phyloP scores from a whole-genome alignment of 1,140 invertebrate species.

The Rhynchophorus ferrugineus region DNA sequence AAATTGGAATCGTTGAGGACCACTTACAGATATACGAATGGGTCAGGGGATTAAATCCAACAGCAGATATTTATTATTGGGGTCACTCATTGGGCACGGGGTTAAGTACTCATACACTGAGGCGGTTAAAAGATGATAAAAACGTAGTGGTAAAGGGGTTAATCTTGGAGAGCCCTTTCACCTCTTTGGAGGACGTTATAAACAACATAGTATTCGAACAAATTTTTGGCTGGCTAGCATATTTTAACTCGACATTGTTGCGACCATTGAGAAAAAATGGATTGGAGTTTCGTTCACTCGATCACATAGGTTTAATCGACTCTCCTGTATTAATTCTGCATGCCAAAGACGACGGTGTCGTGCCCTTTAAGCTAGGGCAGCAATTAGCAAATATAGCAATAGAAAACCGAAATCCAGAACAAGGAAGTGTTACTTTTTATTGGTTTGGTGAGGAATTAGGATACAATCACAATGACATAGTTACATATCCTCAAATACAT shows the following conservation, averaged over 20 bases:
- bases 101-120: slow-evolving; percentile 55
- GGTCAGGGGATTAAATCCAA: slow-evolving; percentile 45
- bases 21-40: slow-evolving; percentile 70
- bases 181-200: slow-evolving; percentile 75
- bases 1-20: slow-evolving; percentile 77
- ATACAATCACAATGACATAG: slow-evolving; percentile 23
- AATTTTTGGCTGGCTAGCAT: slow-evolving; percentile 53
- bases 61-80: slow-evolving; percentile 68
- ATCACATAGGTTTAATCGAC: slow-evolving; percentile 56
- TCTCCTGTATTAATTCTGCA: slow-evolving; percentile 79
- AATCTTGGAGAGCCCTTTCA: slow-evolving; percentile 82
- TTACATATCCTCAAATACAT: slow-evolving; percentile 5
- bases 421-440: slow-evolving; percentile 28
- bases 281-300: slow-evolving; percentile 60
- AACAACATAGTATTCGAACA: slow-evolving; percentile 63
- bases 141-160: slow-evolving; percentile 58
- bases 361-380: slow-evolving; percentile 66
- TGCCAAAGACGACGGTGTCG: slow-evolving; percentile 76
- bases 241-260: slow-evolving; percentile 63
- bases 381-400: slow-evolving; percentile 40
- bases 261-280: slow-evolving; percentile 56
- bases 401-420: slow-evolving; percentile 10
- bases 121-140: slow-evolving; percentile 28
- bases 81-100: slow-evolving; percentile 76
- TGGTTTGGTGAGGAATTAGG: slow-evolving; percentile 22